Percentiles rank a stretch among this genome's conserved stretches.
phyloP scores from a whole-genome alignment of 2,797 vertebrate species.

The Lepilemur septentrionalis region DNA sequence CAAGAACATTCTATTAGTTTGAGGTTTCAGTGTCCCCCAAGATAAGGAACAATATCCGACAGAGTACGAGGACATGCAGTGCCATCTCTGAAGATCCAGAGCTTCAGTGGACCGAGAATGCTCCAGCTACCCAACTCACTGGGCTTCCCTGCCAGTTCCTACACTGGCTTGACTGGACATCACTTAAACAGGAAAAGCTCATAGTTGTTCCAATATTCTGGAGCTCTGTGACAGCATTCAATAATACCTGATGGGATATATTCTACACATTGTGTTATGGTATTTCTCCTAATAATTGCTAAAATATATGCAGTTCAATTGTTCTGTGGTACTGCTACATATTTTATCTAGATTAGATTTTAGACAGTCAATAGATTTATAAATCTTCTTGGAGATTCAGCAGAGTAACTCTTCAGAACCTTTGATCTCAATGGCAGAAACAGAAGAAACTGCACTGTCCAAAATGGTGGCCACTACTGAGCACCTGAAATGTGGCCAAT shows the following conservation, averaged over 20 bases:
- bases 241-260: background rate
- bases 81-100: background rate
- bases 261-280: background rate
- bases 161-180: background rate
- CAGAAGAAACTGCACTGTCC: background rate
- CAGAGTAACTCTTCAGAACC: slow-evolving; percentile 2
- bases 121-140: background rate
- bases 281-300: slow-evolving; percentile 9
- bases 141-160: background rate
- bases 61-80: background rate
- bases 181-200: background rate
- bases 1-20: background rate
- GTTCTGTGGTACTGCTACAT: background rate
- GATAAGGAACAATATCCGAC: background rate
- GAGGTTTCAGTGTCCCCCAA: background rate
- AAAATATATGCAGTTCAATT: background rate
- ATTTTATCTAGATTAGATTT: slow-evolving; percentile 19
- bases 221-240: background rate
- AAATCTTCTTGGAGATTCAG: background rate
- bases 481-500: background rate
- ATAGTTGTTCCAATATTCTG: background rate
- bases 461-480: background rate
- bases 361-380: background rate
- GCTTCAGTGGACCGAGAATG: background rate
- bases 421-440: background rate